phyloP scores from a whole-genome alignment of 2,113 vertebrate genomes.

The Plectropomus leopardus region DNA sequence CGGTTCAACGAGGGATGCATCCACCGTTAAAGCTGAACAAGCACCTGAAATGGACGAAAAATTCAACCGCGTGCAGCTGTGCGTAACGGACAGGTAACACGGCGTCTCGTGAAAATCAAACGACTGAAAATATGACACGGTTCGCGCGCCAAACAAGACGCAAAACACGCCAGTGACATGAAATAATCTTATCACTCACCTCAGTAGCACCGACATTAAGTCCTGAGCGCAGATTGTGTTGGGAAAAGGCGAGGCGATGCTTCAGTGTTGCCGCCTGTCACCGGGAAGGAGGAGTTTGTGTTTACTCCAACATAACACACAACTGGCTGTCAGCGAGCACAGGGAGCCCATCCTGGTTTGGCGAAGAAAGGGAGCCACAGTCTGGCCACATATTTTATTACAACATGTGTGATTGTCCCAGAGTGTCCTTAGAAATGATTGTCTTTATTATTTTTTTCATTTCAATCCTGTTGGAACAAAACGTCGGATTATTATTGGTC shows the following conservation, averaged over 20 bases:
- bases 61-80: conserved; percentile 38
- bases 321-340: conserved; percentile 32
- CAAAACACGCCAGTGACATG: neutral
- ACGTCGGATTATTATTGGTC: neutral
- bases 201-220: conserved; percentile 9
- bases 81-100: conserved; percentile 75
- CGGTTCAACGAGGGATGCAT: neutral
- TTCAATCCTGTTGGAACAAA: no score
- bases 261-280: conserved; percentile 75
- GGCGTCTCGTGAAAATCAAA: conserved; percentile 21
- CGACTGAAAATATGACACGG: neutral
- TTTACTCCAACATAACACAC: conserved; percentile 73
- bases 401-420: conserved; percentile 3
- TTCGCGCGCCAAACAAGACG: neutral
- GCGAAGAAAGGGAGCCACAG: conserved; percentile 58
- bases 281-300: conserved; percentile 72
- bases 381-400: conserved; percentile 39
- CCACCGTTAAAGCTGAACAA: neutral
- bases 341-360: neutral
- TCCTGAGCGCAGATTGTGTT: conserved; percentile 56
- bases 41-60: conserved; percentile 39
- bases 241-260: conserved; percentile 67
- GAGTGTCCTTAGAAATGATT: neutral
- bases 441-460: neutral
- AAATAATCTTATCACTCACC: conserved; percentile 59